Evolutionary conservation across 2,113 vertebrate species (phyloP), one percentile per base, ranked within the genome.

Genomic region (Todiramphus chloris): DNA sequence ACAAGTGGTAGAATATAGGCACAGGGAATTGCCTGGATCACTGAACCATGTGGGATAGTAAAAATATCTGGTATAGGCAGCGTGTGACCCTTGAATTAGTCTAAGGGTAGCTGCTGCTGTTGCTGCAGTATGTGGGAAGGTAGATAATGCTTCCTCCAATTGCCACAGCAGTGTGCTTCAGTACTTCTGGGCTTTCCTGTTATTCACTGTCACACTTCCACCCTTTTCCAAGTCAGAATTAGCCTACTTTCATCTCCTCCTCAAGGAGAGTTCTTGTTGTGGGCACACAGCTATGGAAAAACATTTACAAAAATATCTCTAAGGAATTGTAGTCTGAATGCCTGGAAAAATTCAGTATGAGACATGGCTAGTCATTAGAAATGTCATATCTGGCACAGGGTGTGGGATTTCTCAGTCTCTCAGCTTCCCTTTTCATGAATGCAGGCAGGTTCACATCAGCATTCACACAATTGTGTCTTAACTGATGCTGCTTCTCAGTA

Each of bases 131-230:
- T 55, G 77, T 89, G 91, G 50, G 83, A 83, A 89, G 83, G 60
- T 31, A 41, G 51, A 46, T 96, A 77, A 91, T 78, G 46, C 64
- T 91, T 77, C 81, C 73, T 81, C 43, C 39, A 41, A 66, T n/a
- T 83, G 73, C 87, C 55, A 74, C 21, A 1, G 64, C 68, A 91
- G 87, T 0, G 0, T 69, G 68, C 50, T 78, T 69, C 68, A 70
- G 81, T 46, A 74, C 81, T 92, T 33, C 37, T 37, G 73, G 81
- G 68, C 80, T 87, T 95, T 96, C 80, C 89, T 96, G 91, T 95
- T 95, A 77, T 92, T 94, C 93, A 62, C 28, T 73, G 50, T 83
- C 86, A 76, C 0, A 10, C 63, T 96, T 94, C 80, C 89, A 90
- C 50, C 17, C 41, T 93, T 96, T 95, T 81, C 60, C 60, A 91